Conservation (phyloP, 2,113 vertebrate genomes). For the Chunga burmeisteri region DNA sequence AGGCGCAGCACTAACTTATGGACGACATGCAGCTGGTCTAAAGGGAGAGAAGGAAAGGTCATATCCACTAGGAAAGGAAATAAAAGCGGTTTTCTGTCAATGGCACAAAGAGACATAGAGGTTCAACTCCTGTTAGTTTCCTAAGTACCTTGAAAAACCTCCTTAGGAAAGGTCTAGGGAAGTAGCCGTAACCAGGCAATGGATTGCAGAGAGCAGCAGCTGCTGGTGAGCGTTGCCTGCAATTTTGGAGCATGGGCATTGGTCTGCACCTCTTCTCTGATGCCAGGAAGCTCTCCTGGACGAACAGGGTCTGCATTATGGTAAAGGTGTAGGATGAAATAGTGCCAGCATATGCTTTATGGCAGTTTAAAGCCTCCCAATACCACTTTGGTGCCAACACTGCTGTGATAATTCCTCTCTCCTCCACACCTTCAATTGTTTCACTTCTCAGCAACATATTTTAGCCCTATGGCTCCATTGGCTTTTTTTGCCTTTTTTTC, state of each 20-base stretch:
- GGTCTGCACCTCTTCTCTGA: neutral
- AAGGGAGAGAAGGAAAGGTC: neutral
- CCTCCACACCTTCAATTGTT: neutral
- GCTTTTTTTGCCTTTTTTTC: neutral
- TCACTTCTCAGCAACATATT: neutral
- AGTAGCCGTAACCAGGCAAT: neutral
- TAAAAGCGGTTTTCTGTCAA: neutral
- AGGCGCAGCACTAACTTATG: neutral
- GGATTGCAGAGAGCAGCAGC: neutral
- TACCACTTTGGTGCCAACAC: neutral
- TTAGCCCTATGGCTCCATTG: neutral
- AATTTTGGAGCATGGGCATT: neutral
- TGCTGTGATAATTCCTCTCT: constrained; percentile 1
- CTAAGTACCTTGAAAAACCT: neutral
- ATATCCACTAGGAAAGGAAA: neutral
- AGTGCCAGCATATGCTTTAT: neutral
- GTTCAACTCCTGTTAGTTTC: neutral
- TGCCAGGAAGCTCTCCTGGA: neutral
- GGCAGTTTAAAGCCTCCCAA: neutral
- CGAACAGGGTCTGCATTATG: neutral
- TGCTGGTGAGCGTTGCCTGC: neutral
- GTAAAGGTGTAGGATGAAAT: neutral
- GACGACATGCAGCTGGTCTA: neutral
- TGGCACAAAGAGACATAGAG: neutral
- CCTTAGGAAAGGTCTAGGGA: neutral